Conservation (phyloP, 2,113 vertebrate species). For the Melierax canorus region DNA sequence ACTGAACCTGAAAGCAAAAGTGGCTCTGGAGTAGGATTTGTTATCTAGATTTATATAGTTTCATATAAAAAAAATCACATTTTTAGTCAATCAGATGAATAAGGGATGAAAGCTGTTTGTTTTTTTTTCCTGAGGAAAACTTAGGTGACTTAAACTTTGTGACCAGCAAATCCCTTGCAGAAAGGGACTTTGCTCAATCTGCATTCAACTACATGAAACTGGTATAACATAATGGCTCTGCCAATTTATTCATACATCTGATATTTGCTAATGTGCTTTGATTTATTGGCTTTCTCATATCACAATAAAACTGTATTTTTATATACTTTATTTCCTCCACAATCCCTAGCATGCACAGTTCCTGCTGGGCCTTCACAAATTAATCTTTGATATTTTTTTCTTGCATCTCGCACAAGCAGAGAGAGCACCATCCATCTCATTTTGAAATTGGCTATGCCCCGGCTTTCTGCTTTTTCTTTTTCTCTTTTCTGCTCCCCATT, state of each 20-base stretch:
- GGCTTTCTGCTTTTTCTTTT: background rate
- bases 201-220: background rate
- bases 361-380: constrained; percentile 45
- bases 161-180: background rate
- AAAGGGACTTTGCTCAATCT: background rate
- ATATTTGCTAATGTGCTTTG: constrained; percentile 37
- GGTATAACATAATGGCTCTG: background rate
- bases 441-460: background rate
- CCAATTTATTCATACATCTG: constrained; percentile 16
- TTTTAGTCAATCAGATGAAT: background rate
- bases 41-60: background rate
- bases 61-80: background rate
- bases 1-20: background rate
- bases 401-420: background rate
- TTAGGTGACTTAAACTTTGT: background rate
- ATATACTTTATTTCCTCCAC: constrained; percentile 12
- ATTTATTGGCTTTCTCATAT: constrained; percentile 14
- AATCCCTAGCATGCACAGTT: background rate
- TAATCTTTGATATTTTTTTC: constrained; percentile 26
- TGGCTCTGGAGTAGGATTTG: background rate
- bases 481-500: background rate
- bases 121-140: background rate
- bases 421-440: constrained; percentile 3
- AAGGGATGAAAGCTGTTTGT: background rate
- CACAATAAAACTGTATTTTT: background rate